phyloP scores from a whole-genome alignment of 2,888 invertebrate species.

The Heteromurus nitidus region DNA sequence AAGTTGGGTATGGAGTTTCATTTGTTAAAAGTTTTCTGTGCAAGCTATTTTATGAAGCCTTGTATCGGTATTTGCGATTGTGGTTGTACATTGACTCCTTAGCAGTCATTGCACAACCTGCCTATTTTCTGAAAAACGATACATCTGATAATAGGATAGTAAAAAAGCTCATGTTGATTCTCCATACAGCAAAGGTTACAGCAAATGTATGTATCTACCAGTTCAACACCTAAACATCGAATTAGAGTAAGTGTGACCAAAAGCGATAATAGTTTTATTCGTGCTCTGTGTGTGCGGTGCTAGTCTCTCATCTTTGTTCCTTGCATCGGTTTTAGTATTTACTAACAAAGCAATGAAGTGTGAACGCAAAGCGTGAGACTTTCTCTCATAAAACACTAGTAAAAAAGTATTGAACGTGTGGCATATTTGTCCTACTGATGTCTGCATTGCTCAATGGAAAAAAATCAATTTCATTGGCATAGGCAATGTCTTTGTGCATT shows the following conservation, averaged over 20 bases:
- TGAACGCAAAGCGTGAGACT: conserved; percentile 52
- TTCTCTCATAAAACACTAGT: conserved; percentile 14
- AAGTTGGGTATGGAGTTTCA: no score
- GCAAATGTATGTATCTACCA: conserved; percentile 71
- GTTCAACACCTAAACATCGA: conserved; percentile 67
- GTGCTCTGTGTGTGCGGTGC: conserved; percentile 48
- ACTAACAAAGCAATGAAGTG: conserved; percentile 43
- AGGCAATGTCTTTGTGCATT: conserved; percentile 3
- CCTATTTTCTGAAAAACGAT: no score
- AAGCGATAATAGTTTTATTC: conserved; percentile 37
- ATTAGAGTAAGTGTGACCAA: conserved; percentile 71
- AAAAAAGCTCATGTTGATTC: conserved; percentile 37
- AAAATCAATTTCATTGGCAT: conserved; percentile 61
- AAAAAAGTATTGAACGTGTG: conserved; percentile 4
- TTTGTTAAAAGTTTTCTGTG: no score
- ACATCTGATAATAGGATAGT: neutral
- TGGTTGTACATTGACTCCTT: no score
- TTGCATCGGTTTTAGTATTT: neutral
- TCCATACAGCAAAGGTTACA: conserved; percentile 73
- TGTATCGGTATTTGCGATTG: no score
- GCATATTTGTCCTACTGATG: conserved; percentile 17
- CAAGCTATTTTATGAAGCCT: no score
- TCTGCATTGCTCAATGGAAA: conserved; percentile 63
- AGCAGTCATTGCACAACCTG: no score
- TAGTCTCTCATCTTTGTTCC: conserved; percentile 27